A percentile compares a stretch with the other conserved stretches of the same genome.
These are phyloP conservation scores for Osmerus eperlanus DNA, from an alignment of 2,113 vertebrate genomes.

Conservation along the genomic window DNA sequence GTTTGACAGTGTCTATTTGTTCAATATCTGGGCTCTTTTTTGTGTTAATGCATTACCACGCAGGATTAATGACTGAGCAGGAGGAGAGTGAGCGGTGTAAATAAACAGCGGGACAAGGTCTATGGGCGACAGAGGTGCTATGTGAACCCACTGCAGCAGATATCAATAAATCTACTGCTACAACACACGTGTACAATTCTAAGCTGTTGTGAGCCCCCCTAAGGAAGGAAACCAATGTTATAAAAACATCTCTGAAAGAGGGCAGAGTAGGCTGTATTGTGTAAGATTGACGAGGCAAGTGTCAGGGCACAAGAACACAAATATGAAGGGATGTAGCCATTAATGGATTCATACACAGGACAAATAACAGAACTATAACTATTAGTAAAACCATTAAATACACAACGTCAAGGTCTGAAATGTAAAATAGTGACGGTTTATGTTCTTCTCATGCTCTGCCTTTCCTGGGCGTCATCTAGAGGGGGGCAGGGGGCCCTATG, in stretches of 20 bases:
- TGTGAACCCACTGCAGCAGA: background rate
- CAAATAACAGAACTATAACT: too few relatives aligned
- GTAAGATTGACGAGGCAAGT: too few relatives aligned
- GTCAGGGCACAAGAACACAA: too few relatives aligned
- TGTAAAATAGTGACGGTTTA: too few relatives aligned
- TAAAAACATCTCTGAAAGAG: too few relatives aligned
- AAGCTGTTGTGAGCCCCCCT: background rate
- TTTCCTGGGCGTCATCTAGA: too few relatives aligned
- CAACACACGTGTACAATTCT: background rate
- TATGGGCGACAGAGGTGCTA: constrained; percentile 6
- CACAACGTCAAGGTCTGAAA: too few relatives aligned
- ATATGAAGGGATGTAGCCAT: too few relatives aligned
- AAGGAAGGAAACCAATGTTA: background rate
- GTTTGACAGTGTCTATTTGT: constrained; percentile 13
- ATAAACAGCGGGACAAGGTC: constrained; percentile 12
- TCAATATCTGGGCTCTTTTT: background rate
- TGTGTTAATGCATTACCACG: constrained; percentile 4
- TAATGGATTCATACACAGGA: too few relatives aligned
- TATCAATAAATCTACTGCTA: constrained; percentile 7
- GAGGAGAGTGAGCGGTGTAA: background rate
- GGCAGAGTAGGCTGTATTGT: too few relatives aligned
- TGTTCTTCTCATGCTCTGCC: too few relatives aligned
- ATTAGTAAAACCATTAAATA: too few relatives aligned
- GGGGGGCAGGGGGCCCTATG: background rate
- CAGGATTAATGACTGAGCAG: background rate